These are phyloP conservation scores for Sinotaia quadrata DNA, from an alignment of 2,888 invertebrate species.

Conservation along the genomic window DNA sequence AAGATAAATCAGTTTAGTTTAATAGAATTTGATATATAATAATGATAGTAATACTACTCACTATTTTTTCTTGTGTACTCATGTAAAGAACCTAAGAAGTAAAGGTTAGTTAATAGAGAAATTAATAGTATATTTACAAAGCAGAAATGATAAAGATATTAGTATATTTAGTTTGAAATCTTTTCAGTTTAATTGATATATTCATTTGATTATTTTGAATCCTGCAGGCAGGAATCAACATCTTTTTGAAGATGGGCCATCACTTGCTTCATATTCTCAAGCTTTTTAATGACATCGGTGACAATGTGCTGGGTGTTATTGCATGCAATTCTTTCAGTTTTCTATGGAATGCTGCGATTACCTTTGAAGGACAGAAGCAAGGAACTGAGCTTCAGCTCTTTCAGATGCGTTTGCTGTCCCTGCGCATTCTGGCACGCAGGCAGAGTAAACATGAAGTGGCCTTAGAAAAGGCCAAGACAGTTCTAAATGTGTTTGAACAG, in stretches of 20 bases:
- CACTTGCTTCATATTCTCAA: neutral
- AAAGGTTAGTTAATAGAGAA: too few relatives aligned
- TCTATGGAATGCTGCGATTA: slow-evolving; percentile 26
- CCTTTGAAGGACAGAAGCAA: neutral
- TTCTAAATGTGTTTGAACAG: slow-evolving; percentile 14
- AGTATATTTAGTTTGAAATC: too few relatives aligned
- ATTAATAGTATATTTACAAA: too few relatives aligned
- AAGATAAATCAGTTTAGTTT: neutral
- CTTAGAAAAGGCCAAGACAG: slow-evolving; percentile 10
- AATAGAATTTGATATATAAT: neutral
- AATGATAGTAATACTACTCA: neutral
- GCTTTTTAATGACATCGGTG: neutral
- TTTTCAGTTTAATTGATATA: too few relatives aligned
- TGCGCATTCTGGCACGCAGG: slow-evolving; percentile 3
- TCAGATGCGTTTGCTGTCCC: slow-evolving; percentile 1
- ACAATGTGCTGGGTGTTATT: neutral
- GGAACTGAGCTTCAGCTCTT: neutral
- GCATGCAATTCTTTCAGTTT: slow-evolving; percentile 18
- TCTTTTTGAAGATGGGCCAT: too few relatives aligned
- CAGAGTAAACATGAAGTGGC: neutral
- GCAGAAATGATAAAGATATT: too few relatives aligned
- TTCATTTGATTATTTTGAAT: too few relatives aligned
- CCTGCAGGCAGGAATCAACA: too few relatives aligned
- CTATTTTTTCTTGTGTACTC: neutral
- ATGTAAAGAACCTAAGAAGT: neutral